phyloP scores from a whole-genome alignment of 2,797 vertebrate species.

The Sus cebifrons region DNA sequence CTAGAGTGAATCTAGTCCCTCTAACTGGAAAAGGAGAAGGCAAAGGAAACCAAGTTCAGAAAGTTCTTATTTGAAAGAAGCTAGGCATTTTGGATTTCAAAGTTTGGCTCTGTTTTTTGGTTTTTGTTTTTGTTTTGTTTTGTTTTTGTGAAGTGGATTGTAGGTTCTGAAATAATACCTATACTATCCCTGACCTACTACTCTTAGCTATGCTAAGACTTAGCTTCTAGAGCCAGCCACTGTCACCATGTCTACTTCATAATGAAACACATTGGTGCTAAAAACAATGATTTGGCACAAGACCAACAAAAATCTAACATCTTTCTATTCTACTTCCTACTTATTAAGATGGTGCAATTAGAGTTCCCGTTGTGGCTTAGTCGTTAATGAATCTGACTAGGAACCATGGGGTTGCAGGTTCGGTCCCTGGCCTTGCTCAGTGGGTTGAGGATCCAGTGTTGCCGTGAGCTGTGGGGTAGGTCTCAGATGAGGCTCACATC shows the following conservation, averaged over 20 bases:
- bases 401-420: too few relatives aligned
- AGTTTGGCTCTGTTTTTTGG: not conserved
- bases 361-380: too few relatives aligned
- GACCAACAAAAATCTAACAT: not conserved
- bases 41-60: not conserved
- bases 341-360: not conserved
- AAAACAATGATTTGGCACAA: conserved; percentile 18
- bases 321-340: not conserved
- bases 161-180: not conserved
- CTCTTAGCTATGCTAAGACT: not conserved
- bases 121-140: too few relatives aligned
- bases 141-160: not conserved
- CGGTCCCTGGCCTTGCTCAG: too few relatives aligned
- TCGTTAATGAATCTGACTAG: too few relatives aligned
- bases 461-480: too few relatives aligned
- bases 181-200: not conserved
- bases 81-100: not conserved
- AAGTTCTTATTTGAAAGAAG: not conserved
- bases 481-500: too few relatives aligned
- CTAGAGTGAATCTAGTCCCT: not conserved
- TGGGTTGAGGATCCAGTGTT: too few relatives aligned
- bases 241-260: not conserved
- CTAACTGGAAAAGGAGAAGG: not conserved
- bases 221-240: not conserved
- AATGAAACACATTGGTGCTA: not conserved